Evolutionary conservation across 2,113 vertebrate species (phyloP).

Genomic region (Caracal caracal): DNA sequence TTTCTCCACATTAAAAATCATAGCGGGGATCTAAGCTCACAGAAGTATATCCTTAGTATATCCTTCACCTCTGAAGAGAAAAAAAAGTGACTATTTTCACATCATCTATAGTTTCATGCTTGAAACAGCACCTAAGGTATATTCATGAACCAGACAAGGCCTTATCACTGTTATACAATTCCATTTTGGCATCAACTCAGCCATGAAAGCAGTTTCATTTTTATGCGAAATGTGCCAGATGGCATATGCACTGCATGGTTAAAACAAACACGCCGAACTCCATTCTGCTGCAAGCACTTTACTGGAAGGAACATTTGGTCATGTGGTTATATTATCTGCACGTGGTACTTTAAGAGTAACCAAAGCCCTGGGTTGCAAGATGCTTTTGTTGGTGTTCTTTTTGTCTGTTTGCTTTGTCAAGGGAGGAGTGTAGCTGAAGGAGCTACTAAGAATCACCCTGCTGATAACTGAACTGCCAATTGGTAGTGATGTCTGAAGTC

Average conservation of each 20-base stretch:
- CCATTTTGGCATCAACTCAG: conserved; percentile 72
- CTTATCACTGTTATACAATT: conserved; percentile 65
- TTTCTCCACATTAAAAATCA: conserved; percentile 27
- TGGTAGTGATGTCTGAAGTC: background rate
- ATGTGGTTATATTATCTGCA: conserved; percentile 44
- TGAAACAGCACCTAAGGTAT: conserved; percentile 65
- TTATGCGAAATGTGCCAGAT: conserved; percentile 66
- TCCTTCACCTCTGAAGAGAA: conserved; percentile 21
- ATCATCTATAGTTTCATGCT: conserved; percentile 63
- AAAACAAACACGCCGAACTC: conserved; percentile 53
- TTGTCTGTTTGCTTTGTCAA: conserved; percentile 19
- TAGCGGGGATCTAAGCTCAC: background rate
- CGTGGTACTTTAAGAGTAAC: background rate
- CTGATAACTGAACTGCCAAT: background rate
- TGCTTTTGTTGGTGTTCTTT: background rate
- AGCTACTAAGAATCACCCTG: background rate
- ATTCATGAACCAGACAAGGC: conserved; percentile 66
- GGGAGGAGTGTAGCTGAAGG: background rate
- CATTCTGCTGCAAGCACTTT: background rate
- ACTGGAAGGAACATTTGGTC: conserved; percentile 33
- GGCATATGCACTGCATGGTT: conserved; percentile 51
- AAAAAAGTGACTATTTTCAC: conserved; percentile 40
- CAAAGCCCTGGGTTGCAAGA: background rate
- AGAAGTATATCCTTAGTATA: conserved; percentile 18
- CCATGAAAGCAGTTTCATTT: conserved; percentile 76